Percentiles rank a stretch among this genome's conserved stretches.
Conservation (phyloP, 1,140 invertebrate genomes). For the Papilio glaucus region DNA sequence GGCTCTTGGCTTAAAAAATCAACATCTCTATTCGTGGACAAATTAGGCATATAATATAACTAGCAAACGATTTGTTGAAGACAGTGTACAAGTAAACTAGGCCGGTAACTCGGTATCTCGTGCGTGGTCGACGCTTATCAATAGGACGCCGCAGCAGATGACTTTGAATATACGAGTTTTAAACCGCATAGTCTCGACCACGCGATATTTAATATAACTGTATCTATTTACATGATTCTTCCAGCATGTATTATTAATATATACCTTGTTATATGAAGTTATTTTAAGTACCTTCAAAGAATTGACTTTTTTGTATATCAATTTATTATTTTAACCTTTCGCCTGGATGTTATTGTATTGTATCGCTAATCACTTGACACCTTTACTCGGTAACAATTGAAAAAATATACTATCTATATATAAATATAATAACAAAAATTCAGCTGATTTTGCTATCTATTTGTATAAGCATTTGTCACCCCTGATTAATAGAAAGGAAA, state of each 20-base stretch:
- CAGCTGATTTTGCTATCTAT: slow-evolving; percentile 2
- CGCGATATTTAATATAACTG: not conserved
- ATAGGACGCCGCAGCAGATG: not conserved
- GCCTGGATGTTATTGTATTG: too few relatives aligned
- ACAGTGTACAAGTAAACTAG: not conserved
- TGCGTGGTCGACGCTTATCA: not conserved
- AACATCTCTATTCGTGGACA: too few relatives aligned
- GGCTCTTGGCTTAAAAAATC: too few relatives aligned
- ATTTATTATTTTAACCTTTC: not conserved
- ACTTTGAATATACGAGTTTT: not conserved
- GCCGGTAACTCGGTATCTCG: not conserved
- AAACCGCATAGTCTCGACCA: not conserved
- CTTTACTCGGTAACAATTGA: not conserved
- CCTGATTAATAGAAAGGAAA: too few relatives aligned
- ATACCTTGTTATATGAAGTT: not conserved
- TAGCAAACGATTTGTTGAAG: not conserved
- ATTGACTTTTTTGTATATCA: not conserved
- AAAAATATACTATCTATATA: too few relatives aligned
- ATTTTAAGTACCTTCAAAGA: not conserved
- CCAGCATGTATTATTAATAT: not conserved
- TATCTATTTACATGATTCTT: not conserved
- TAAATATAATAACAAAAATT: not conserved
- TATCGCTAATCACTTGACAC: not conserved
- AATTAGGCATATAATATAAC: not conserved
- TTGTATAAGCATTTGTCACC: not conserved